phyloP scores from a whole-genome alignment of 2,797 vertebrate genomes.

The Lagodon rhomboides region DNA sequence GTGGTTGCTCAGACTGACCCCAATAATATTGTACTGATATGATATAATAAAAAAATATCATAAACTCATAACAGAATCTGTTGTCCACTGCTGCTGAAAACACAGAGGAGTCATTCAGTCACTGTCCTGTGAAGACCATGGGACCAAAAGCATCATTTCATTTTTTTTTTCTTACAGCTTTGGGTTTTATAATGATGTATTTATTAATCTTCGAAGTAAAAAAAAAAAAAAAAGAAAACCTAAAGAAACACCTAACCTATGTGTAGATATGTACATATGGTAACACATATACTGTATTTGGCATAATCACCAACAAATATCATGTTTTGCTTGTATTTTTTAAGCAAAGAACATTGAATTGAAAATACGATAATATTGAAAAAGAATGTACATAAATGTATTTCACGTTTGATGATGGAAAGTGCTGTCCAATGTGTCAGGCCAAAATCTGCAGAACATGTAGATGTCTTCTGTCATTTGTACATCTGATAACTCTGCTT shows the following conservation, averaged over 20 bases:
- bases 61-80: not conserved
- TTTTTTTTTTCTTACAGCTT: not conserved
- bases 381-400: not conserved
- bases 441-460: not conserved
- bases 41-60: not conserved
- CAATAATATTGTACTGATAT: not conserved
- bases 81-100: not conserved
- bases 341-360: too few relatives aligned
- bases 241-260: not conserved
- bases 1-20: not conserved
- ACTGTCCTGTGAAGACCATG: not conserved
- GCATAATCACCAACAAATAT: not conserved
- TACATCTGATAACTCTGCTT: too few relatives aligned
- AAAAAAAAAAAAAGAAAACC: too few relatives aligned
- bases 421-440: not conserved
- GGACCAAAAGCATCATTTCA: not conserved
- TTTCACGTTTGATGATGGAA: not conserved
- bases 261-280: not conserved
- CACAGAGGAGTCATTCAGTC: too few relatives aligned
- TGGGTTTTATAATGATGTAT: not conserved
- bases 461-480: not conserved
- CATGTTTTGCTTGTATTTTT: not conserved
- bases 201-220: too few relatives aligned
- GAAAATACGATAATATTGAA: too few relatives aligned
- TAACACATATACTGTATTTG: not conserved